A percentile compares a stretch with the other conserved stretches of the same genome.
Evolutionary conservation across 2,113 vertebrate genomes (phyloP).

Genomic region (Macquaria australasica): DNA sequence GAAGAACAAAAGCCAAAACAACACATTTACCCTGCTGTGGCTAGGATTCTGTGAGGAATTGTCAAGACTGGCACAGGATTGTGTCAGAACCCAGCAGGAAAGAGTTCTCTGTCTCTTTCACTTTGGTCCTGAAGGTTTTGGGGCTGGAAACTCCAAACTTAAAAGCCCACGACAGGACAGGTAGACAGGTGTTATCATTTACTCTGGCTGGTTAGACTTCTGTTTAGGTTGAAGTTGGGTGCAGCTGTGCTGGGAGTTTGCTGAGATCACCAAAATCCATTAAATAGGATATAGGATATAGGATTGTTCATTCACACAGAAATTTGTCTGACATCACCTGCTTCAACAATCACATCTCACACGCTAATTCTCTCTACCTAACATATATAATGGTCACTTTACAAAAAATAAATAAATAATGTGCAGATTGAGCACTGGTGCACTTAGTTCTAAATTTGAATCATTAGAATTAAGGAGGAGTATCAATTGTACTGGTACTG

Average conservation of each 20-base stretch:
- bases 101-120: slow-evolving; percentile 28
- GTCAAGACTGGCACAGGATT: slow-evolving; percentile 37
- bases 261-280: slow-evolving; percentile 27
- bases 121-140: slow-evolving; percentile 31
- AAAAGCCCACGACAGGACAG: neutral
- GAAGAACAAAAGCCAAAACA: slow-evolving; percentile 58
- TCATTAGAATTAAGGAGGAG: too few species aligned
- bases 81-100: slow-evolving; percentile 46
- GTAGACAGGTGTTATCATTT: slow-evolving; percentile 28
- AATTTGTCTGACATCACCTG: too few species aligned
- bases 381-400: neutral
- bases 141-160: slow-evolving; percentile 19
- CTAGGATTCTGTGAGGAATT: slow-evolving; percentile 50
- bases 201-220: slow-evolving; percentile 29
- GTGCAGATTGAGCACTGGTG: too few species aligned
- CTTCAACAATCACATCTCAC: too few species aligned
- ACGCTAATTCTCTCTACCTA: neutral
- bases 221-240: neutral
- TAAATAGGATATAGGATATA: too few species aligned
- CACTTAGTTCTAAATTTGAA: too few species aligned
- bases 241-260: slow-evolving; percentile 13
- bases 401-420: neutral
- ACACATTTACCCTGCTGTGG: slow-evolving; percentile 51
- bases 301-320: too few species aligned
- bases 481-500: neutral